These are phyloP conservation scores for Hippocampus abdominalis DNA, from an alignment of 2,113 vertebrate species.

Conservation along the genomic window DNA sequence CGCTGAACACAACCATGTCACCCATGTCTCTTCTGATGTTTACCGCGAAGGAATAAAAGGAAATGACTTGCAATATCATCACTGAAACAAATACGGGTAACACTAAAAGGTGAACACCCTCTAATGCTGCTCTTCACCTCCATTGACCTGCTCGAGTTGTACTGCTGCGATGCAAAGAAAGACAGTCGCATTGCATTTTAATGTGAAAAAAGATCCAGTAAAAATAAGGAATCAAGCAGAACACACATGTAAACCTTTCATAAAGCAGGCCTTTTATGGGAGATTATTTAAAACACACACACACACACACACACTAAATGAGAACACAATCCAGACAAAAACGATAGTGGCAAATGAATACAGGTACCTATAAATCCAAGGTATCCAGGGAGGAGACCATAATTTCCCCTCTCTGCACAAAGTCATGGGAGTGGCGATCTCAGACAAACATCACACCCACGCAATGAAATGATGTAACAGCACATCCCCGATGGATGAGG, in stretches of 20 bases:
- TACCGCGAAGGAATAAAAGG: not conserved
- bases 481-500: conserved; percentile 10
- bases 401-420: conserved; percentile 9
- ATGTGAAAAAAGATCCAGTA: not conserved
- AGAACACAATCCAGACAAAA: not conserved
- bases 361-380: not conserved
- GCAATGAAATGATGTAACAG: conserved; percentile 7
- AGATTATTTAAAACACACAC: not conserved
- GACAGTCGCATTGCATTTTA: not conserved
- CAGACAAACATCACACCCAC: conserved; percentile 10
- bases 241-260: not conserved
- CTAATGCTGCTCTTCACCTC: conserved; percentile 36
- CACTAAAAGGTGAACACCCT: conserved; percentile 12
- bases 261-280: too few species aligned
- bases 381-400: not conserved
- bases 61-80: conserved; percentile 15
- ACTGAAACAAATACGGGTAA: conserved; percentile 17
- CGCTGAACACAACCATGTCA: not conserved
- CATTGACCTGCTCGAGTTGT: conserved; percentile 1
- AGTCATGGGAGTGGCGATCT: conserved; percentile 18
- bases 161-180: not conserved
- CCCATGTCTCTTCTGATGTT: not conserved
- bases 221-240: not conserved
- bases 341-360: not conserved
- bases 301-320: not conserved